Evolutionary conservation across 2,888 invertebrate species (phyloP).

Genomic region (Lasius platythorax): DNA sequence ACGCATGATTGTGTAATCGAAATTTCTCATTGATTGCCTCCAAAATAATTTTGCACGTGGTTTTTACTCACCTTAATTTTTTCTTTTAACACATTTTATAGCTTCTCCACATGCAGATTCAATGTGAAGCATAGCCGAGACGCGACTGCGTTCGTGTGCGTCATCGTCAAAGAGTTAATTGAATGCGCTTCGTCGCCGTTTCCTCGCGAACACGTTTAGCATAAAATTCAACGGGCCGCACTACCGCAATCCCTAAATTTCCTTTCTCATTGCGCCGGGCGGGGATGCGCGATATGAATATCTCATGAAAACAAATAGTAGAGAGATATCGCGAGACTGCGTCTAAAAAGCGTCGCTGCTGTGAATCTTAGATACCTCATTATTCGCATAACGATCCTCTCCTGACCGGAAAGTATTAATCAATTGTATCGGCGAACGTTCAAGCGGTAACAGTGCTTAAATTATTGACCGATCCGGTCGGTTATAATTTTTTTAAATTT

Average conservation of each 20-base stretch:
- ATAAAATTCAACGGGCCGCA: constrained; percentile 19
- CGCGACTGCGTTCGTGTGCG: background rate
- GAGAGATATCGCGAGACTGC: background rate
- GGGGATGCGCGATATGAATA: constrained; percentile 33
- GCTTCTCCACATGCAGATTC: background rate
- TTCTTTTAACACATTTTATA: background rate
- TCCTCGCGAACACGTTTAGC: constrained; percentile 14
- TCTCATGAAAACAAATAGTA: constrained; percentile 38
- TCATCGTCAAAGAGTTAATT: constrained; percentile 23
- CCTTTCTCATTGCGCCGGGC: background rate
- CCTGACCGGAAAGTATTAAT: constrained; percentile 11
- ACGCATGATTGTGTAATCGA: background rate
- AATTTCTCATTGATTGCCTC: background rate
- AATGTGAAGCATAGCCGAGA: background rate
- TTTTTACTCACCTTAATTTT: background rate
- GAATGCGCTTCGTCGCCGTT: constrained; percentile 4
- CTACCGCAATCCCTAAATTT: constrained; percentile 22
- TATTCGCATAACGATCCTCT: background rate
- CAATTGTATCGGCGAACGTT: constrained; percentile 28
- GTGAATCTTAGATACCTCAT: constrained; percentile 28
- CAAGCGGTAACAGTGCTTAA: background rate
- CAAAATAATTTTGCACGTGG: background rate
- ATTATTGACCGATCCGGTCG: background rate
- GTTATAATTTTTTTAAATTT: constrained; percentile 17
- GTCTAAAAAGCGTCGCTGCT: background rate